phyloP scores from a whole-genome alignment of 1,140 invertebrate species.

The Papilio glaucus region DNA sequence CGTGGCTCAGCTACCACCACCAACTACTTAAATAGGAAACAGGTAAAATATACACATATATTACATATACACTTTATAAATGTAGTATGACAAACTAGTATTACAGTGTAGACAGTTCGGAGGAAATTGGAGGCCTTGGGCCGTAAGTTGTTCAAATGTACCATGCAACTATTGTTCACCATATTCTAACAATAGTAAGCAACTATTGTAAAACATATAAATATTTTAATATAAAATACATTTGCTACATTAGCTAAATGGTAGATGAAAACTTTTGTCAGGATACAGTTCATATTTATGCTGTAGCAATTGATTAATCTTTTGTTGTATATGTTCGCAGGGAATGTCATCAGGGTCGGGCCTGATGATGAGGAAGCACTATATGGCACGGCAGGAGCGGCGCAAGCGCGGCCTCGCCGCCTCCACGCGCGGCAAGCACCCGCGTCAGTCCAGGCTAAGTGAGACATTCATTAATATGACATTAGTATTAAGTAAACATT shows the following conservation, averaged over 20 bases:
- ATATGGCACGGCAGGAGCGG: conserved; percentile 79
- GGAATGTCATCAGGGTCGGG: conserved; percentile 66
- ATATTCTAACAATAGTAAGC: no score
- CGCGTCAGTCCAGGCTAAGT: conserved; percentile 58
- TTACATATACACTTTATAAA: no score
- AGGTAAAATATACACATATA: conserved; percentile 50
- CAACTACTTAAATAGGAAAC: conserved; percentile 81
- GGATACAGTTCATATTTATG: no score
- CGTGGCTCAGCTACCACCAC: conserved; percentile 67
- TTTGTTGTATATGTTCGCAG: conserved; percentile 43
- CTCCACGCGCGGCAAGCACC: conserved; percentile 51
- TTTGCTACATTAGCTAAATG: no score
- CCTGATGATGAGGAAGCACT: conserved; percentile 82
- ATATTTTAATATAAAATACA: no score
- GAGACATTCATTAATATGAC: conserved; percentile 28
- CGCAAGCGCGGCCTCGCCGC: conserved; percentile 64
- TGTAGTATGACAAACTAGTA: no score
- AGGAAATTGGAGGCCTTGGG: no score
- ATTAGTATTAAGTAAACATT: neutral
- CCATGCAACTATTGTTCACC: no score
- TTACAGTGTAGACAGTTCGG: no score
- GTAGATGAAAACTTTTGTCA: no score
- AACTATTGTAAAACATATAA: no score
- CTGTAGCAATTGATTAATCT: neutral
- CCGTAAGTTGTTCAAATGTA: no score